Conservation (phyloP, 2,113 vertebrate species). For the Gambusia holbrooki region DNA sequence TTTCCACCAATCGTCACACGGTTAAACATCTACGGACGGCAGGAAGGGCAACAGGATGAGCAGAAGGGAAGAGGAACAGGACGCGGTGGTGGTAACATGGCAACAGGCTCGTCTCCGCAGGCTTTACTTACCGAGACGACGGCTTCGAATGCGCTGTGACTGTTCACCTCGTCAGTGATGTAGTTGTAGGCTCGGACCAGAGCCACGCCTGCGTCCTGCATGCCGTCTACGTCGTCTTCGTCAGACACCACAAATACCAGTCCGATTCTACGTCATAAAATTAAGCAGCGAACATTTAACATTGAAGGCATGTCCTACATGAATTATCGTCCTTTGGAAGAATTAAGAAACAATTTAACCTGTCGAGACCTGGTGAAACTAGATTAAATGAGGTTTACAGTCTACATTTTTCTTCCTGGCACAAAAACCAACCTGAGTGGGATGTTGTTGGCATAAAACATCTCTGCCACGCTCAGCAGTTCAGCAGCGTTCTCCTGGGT, state of each 20-base stretch:
- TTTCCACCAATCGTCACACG: constrained; percentile 84
- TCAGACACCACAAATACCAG: constrained; percentile 94
- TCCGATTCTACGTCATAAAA: constrained; percentile 80
- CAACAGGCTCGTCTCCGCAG: no score
- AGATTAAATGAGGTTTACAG: neutral
- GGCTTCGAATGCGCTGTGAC: constrained; percentile 89
- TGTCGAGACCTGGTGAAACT: neutral
- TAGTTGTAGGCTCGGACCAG: constrained; percentile 94
- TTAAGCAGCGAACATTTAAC: neutral
- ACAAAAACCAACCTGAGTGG: constrained; percentile 85
- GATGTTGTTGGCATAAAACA: constrained; percentile 97
- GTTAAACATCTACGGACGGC: constrained; percentile 86
- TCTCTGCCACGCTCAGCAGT: constrained; percentile 91
- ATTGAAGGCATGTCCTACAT: constrained; percentile 20
- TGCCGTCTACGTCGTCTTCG: constrained; percentile 88
- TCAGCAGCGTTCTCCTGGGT: constrained; percentile 86
- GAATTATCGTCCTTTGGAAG: neutral
- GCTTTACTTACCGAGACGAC: constrained; percentile 86
- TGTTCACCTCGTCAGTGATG: constrained; percentile 89
- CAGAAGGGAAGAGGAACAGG: neutral
- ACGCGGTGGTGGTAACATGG: neutral
- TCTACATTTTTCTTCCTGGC: neutral
- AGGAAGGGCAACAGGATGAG: neutral
- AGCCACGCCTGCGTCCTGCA: constrained; percentile 92
- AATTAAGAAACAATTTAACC: neutral